Base-by-base conservation (phyloP, 1,140 invertebrate genomes). In the Drosophila varians region DNA sequence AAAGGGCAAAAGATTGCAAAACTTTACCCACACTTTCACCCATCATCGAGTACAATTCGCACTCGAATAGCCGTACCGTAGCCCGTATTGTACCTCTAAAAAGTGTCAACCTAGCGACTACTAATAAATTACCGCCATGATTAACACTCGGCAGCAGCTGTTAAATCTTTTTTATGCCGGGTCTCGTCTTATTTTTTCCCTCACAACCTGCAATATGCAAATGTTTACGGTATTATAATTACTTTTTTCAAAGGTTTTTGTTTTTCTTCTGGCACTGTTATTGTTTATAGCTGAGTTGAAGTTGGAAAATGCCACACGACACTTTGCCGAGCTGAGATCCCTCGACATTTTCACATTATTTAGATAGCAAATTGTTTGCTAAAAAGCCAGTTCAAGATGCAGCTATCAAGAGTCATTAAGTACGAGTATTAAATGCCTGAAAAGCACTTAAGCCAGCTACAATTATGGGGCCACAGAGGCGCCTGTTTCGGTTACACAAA, bases 141-240 rank as follows among this genome's bases (percentile, higher is more conserved):
- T 78, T 78, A 83, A 58, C 73, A 73, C 65, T 71, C 18, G 16
- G 9, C 66, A 40, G 9, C 56, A 73, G 46, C 56, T 76, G 66
- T 57, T 53, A 80, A 76, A 47, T 76, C 49, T 62, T 66, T n/a
- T 82, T 62, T 64, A 28, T 25, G 11, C 28, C 16, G 2, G 4
- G 43, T 49, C 34, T 65, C 38, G 21, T 40, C n/a, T 43, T 38
- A 18, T 48, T 62, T 46, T 74, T 45, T 62, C 42, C 74, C 38
- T 53, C 60, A 54, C 54, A 48, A 21, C 36, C 46, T 31, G 52
- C 51, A 72, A 31, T 78, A 74, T 75, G 75, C 66, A 79, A 79
- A 84, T 79, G 74, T 79, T 84, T 75, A 45, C 46, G 34, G 16
- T 51, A 42, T 74, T 61, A 49, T 64, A 40, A 79, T 60, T 78